Base-by-base conservation (phyloP, 2,888 invertebrate genomes). In the Drosophila mimica region DNA sequence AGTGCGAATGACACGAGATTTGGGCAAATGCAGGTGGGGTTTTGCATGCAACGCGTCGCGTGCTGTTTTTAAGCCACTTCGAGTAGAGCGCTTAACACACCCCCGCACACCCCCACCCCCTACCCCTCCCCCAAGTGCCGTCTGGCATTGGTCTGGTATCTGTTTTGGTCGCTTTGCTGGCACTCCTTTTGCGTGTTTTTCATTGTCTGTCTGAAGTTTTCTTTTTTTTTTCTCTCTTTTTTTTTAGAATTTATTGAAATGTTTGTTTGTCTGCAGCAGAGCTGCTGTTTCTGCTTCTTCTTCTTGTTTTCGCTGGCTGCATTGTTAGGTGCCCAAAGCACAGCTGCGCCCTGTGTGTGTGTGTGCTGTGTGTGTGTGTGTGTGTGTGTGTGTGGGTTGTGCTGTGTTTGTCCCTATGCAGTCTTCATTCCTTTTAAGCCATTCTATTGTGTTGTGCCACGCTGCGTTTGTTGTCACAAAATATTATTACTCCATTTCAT, bases 1-100 rank as follows among this genome's bases (percentile, higher is more conserved):
- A 92, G 92, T 93, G 92, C 89, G 92, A 93, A 93, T 92, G 92
- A 91, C 91, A 92, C 81, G 90, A 89, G 91, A 91, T 89, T 89
- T 73, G 63, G 38, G 53, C 59, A 62, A 61, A 53, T 63, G 71
- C 76, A 79, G 79, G 74, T 74, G 63, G 64, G 70, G 57, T 49
- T 17, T 31, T 52, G 49, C 49, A 48, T 30, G 33, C 31, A 51
- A 48, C 53, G 83, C 88, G 80, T 80, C 53, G 83, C 88, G 80
- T 80, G 84, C 79, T 46, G 57, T 75, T 88, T 88, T 88, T 85
- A 85, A 85, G 88, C 87, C 88, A 86, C 85, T 88, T 84, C 73
- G 74, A 78, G 72, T 72, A 76, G 46, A 46, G 76, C 72, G 62
- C 62, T 79, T 79, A 70, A 66, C 49, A 38, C 71, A 11, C 25